phyloP scores from a whole-genome alignment of 2,797 vertebrate genomes.

The Rhabdophis nuchalis region DNA sequence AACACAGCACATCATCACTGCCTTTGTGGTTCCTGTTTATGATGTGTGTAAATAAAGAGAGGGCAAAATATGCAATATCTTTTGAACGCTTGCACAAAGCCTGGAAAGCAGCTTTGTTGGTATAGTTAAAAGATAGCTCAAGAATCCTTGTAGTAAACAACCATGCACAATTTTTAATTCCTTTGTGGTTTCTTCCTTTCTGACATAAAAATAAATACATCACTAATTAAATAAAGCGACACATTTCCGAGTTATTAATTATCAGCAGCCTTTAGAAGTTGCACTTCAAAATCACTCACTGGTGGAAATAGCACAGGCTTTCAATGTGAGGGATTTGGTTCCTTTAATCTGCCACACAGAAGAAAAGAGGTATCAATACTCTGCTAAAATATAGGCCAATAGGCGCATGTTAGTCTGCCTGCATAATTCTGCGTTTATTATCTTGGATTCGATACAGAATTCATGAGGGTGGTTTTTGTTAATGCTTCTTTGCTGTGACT shows the following conservation, averaged over 20 bases:
- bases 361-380: neutral
- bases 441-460: neutral
- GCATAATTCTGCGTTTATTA: neutral
- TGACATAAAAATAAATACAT: neutral
- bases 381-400: conserved; percentile 4
- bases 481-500: neutral
- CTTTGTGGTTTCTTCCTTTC: neutral
- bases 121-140: neutral
- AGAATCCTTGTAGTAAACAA: neutral
- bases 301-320: neutral
- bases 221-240: neutral
- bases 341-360: neutral
- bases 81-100: neutral
- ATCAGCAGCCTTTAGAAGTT: neutral
- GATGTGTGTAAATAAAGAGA: neutral
- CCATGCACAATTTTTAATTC: neutral
- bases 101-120: neutral
- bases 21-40: neutral
- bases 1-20: too few species aligned
- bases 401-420: neutral
- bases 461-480: neutral
- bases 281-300: neutral
- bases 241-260: neutral
- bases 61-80: neutral
- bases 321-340: neutral